These are phyloP conservation scores for Anagyrus pseudococci DNA, from an alignment of 2,888 invertebrate genomes.

Conservation along the genomic window DNA sequence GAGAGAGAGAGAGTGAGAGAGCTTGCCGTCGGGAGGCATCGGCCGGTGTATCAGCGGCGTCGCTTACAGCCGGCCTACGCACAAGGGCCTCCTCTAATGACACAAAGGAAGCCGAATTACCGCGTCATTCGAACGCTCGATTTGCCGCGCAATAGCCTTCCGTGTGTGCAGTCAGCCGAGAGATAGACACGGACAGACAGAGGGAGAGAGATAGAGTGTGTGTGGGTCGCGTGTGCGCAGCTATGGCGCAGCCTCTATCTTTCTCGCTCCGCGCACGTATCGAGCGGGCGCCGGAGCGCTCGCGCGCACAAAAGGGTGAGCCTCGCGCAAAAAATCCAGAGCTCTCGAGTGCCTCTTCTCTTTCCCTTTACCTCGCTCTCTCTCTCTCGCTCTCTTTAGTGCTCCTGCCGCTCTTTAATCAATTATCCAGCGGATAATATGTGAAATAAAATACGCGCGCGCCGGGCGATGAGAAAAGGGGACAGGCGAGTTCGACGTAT, in stretches of 20 bases:
- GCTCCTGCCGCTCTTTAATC: conserved; percentile 25
- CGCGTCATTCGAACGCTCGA: conserved; percentile 38
- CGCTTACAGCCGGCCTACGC: neutral
- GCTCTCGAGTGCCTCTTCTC: conserved; percentile 28
- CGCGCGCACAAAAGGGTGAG: conserved; percentile 32
- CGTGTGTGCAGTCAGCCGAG: no score
- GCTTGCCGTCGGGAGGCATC: no score
- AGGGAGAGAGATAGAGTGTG: no score
- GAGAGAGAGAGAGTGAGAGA: no score
- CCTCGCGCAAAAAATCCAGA: conserved; percentile 34
- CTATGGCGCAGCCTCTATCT: conserved; percentile 17
- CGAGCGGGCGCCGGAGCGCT: conserved; percentile 5
- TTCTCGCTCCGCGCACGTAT: neutral
- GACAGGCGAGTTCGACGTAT: no score
- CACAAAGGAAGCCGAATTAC: conserved; percentile 34
- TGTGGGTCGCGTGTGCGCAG: conserved; percentile 13
- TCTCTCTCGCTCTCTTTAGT: no score
- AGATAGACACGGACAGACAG: no score
- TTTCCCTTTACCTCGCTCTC: no score
- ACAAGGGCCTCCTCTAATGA: conserved; percentile 12
- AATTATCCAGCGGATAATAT: conserved; percentile 32
- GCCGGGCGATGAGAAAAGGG: neutral
- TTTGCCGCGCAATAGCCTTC: conserved; percentile 28
- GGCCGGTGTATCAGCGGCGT: no score
- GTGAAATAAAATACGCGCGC: conserved; percentile 12